phyloP scores from a whole-genome alignment of 1,140 invertebrate species.

The Brachionus plicatilis region DNA sequence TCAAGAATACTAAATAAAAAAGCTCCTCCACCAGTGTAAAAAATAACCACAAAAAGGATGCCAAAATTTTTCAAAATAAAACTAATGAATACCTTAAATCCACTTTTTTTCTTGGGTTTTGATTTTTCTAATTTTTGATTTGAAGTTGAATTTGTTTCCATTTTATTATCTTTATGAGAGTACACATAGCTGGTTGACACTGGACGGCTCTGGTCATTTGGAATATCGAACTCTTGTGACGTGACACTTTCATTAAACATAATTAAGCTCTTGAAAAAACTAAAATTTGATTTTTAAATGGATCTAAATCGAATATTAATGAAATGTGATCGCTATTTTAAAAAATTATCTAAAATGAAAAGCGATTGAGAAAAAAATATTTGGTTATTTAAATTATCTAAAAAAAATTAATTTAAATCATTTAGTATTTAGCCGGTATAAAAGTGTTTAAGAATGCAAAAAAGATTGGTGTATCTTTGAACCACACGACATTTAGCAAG shows the following conservation, averaged over 20 bases:
- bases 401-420: not conserved
- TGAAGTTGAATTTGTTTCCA: not conserved
- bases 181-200: not conserved
- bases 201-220: not conserved
- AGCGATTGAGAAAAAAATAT: not conserved
- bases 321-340: not conserved
- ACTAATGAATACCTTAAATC: not conserved
- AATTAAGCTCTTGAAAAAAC: not conserved
- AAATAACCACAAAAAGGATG: constrained; percentile 79
- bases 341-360: not conserved
- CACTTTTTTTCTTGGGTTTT: not conserved
- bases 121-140: not conserved
- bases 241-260: not conserved
- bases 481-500: not conserved
- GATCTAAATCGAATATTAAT: not conserved
- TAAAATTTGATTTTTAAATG: not conserved
- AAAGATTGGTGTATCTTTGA: too few relatives aligned
- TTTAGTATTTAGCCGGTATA: not conserved
- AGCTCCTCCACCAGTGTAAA: constrained; percentile 84
- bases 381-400: not conserved
- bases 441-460: too few relatives aligned
- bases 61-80: constrained; percentile 78
- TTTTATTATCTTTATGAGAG: not conserved
- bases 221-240: not conserved
- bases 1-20: constrained; percentile 86